Evolutionary conservation across 2,797 vertebrate species (phyloP).

Genomic region (Syngnathus rostellatus): DNA sequence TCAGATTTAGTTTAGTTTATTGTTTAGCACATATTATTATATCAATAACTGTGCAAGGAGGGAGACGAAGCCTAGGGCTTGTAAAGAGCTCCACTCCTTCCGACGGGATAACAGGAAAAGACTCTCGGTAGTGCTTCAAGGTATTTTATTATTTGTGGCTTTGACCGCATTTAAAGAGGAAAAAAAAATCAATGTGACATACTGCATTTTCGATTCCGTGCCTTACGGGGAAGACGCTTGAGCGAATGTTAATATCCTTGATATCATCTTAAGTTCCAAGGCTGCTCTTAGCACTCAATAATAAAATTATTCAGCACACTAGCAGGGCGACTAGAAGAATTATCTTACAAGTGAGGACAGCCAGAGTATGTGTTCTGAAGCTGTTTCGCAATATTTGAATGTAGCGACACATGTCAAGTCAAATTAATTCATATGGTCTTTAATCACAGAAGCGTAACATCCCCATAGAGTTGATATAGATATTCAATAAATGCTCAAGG

Average conservation of each 20-base stretch:
- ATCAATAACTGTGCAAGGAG: too few relatives aligned
- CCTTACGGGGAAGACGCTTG: neutral
- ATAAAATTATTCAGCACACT: neutral
- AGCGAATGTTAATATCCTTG: neutral
- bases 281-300: neutral
- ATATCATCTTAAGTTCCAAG: neutral
- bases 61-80: too few relatives aligned
- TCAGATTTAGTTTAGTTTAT: too few relatives aligned
- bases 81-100: too few relatives aligned
- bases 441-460: too few relatives aligned
- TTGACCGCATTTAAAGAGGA: neutral
- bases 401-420: too few relatives aligned
- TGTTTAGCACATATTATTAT: too few relatives aligned
- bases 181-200: neutral
- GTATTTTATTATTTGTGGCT: too few relatives aligned
- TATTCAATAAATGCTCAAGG: neutral
- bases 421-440: too few relatives aligned
- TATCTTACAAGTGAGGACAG: too few relatives aligned
- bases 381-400: too few relatives aligned
- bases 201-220: neutral
- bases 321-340: neutral
- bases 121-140: conserved; percentile 16
- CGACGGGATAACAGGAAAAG: conserved; percentile 51
- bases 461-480: neutral
- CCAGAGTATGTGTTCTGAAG: too few relatives aligned